Evolutionary conservation across 2,797 vertebrate genomes (phyloP).

Genomic region (Sebastes steindachneri): DNA sequence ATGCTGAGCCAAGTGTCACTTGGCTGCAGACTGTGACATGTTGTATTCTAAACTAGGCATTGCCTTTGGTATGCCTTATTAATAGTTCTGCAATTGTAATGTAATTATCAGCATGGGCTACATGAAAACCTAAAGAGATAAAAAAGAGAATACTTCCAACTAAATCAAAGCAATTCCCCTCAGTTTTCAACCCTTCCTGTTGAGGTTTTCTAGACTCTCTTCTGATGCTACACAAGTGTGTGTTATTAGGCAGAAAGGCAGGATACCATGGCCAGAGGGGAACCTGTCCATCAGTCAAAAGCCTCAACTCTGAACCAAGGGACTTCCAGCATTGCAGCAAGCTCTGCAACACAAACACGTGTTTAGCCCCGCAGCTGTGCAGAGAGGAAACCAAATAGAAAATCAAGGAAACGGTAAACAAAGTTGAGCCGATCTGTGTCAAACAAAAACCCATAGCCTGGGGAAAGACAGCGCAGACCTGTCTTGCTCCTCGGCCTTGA

Average conservation of each 20-base stretch:
- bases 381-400: conserved; percentile 65
- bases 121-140: neutral
- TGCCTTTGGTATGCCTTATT: neutral
- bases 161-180: conserved; percentile 48
- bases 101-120: neutral
- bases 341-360: conserved; percentile 62
- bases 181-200: conserved; percentile 31
- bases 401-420: conserved; percentile 70
- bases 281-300: conserved; percentile 69
- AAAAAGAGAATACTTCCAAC: neutral
- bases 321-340: conserved; percentile 54
- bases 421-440: conserved; percentile 70
- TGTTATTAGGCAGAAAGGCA: conserved; percentile 40
- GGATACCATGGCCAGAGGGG: conserved; percentile 59
- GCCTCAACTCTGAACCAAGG: conserved; percentile 62
- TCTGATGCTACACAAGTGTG: conserved; percentile 39
- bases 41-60: neutral
- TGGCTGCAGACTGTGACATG: neutral
- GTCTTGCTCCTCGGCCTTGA: conserved; percentile 58
- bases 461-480: conserved; percentile 59
- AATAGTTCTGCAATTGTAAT: neutral
- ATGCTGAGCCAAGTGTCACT: conserved; percentile 21
- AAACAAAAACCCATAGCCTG: conserved; percentile 63
- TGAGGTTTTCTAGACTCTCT: conserved; percentile 32
- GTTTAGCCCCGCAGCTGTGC: conserved; percentile 71